These are phyloP conservation scores for Chesias legatella DNA, from an alignment of 2,888 invertebrate species.

Conservation along the genomic window DNA sequence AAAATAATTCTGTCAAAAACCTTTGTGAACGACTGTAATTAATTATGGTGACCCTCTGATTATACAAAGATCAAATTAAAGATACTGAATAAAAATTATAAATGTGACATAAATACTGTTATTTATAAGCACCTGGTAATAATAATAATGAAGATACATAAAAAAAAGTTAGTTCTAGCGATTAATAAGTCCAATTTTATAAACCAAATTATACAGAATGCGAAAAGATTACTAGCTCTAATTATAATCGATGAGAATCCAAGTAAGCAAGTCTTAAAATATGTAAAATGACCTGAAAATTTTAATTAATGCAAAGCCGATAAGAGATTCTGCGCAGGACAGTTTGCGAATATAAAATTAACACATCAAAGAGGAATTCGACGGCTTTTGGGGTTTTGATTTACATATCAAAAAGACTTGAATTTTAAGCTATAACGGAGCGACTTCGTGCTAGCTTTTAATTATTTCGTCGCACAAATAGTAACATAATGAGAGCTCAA, in stretches of 20 bases:
- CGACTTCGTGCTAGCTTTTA: slow-evolving; percentile 21
- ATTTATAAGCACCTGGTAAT: no score
- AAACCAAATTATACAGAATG: no score
- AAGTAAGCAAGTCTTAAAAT: slow-evolving; percentile 18
- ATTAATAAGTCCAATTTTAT: no score
- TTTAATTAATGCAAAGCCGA: slow-evolving; percentile 55
- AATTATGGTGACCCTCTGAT: no score
- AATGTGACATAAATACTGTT: no score
- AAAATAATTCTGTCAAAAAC: no score
- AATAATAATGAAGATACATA: no score
- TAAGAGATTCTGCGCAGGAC: slow-evolving; percentile 46
- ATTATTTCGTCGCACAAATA: slow-evolving; percentile 21
- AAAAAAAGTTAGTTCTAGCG: no score
- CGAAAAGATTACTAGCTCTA: background rate
- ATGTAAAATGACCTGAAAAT: slow-evolving; percentile 38
- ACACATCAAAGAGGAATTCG: slow-evolving; percentile 69
- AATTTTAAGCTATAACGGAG: slow-evolving; percentile 36
- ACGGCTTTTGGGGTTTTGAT: slow-evolving; percentile 62
- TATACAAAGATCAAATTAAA: no score
- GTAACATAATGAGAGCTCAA: slow-evolving; percentile 3
- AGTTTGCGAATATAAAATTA: slow-evolving; percentile 59
- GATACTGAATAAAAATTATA: no score
- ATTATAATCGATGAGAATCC: slow-evolving; percentile 8
- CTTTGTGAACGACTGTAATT: no score
- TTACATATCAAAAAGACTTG: slow-evolving; percentile 71